Conservation (phyloP, 2,797 vertebrate species). For the Phataginus tricuspis region DNA sequence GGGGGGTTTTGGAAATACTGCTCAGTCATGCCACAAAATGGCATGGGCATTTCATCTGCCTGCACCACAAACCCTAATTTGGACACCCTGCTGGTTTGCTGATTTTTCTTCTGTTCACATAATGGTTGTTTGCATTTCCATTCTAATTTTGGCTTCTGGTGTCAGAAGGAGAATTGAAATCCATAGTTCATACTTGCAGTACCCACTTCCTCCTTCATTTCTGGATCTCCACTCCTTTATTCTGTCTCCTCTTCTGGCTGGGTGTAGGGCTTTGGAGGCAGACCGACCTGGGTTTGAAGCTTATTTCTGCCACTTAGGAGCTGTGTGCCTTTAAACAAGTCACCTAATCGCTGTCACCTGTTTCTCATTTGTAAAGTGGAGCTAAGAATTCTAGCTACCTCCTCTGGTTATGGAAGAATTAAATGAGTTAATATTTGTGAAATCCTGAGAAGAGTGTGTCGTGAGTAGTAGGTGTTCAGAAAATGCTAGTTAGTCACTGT, state of each 20-base stretch:
- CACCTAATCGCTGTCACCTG: not conserved
- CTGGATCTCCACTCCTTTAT: not conserved
- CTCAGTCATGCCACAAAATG: not conserved
- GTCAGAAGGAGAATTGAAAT: constrained; percentile 36
- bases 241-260: not conserved
- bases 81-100: constrained; percentile 4
- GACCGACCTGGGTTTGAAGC: not conserved
- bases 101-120: constrained; percentile 32
- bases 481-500: not conserved
- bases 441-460: not conserved
- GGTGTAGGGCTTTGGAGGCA: not conserved
- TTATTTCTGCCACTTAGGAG: constrained; percentile 28
- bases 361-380: constrained; percentile 51
- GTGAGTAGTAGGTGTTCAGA: not conserved
- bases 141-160: constrained; percentile 41
- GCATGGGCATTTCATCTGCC: not conserved
- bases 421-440: constrained; percentile 12
- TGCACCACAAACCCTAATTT: not conserved
- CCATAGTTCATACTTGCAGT: not conserved
- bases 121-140: not conserved
- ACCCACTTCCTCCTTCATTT: not conserved
- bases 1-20: not conserved
- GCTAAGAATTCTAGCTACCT: not conserved
- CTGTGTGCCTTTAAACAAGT: constrained; percentile 36
- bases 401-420: constrained; percentile 27